A percentile compares a stretch with the other conserved stretches of the same genome.
Conservation (phyloP, 2,113 vertebrate genomes). For the Peromyscus maniculatus region DNA sequence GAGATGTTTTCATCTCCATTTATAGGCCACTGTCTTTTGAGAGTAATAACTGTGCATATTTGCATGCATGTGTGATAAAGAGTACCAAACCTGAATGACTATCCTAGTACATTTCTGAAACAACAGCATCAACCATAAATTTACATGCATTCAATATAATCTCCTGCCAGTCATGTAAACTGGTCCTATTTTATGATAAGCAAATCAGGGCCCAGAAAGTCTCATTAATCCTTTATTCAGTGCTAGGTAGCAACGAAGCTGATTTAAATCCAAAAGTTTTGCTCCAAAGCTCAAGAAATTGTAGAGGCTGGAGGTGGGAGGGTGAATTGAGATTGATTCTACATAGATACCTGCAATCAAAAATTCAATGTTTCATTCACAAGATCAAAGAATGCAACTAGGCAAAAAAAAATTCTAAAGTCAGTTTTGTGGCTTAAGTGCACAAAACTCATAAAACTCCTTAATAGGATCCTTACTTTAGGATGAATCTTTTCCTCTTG, state of each 20-base stretch:
- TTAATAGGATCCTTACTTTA: constrained; percentile 10
- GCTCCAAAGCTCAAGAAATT: neutral
- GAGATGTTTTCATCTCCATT: neutral
- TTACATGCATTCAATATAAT: constrained; percentile 23
- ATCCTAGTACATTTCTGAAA: neutral
- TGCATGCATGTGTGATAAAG: too few relatives aligned
- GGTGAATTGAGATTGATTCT: neutral
- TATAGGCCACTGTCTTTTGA: neutral
- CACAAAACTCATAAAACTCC: constrained; percentile 15
- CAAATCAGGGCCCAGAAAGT: neutral
- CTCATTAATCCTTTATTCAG: neutral
- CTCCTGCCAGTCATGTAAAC: neutral
- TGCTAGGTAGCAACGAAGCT: neutral
- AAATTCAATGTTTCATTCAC: constrained; percentile 28
- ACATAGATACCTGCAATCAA: constrained; percentile 23
- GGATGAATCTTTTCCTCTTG: constrained; percentile 29
- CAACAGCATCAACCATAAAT: constrained; percentile 14
- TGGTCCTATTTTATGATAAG: neutral
- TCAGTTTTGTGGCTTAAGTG: neutral
- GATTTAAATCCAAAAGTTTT: constrained; percentile 28
- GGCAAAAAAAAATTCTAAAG: neutral
- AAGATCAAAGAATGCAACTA: neutral
- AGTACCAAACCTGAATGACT: neutral
- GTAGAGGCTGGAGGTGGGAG: neutral
- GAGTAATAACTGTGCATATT: neutral